A percentile compares a stretch with the other conserved stretches of the same genome.
Conservation (phyloP, 2,113 vertebrate species). For the Apodemus sylvaticus region DNA sequence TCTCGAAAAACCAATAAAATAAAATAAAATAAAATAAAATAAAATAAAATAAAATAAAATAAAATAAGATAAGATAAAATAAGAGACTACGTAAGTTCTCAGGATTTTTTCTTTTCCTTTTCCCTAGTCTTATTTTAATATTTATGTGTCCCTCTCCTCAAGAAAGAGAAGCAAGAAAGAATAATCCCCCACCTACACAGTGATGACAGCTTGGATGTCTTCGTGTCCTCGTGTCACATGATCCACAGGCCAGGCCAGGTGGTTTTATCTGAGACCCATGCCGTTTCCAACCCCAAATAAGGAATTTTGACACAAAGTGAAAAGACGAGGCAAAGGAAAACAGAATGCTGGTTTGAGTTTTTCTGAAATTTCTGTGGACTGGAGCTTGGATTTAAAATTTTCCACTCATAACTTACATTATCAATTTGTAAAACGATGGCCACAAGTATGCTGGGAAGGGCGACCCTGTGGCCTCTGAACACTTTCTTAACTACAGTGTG, state of each 20-base stretch:
- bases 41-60: too few species aligned
- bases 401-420: conserved; percentile 69
- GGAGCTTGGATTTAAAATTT: conserved; percentile 64
- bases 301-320: conserved; percentile 55
- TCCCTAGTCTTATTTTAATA: neutral
- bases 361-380: conserved; percentile 59
- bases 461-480: conserved; percentile 41
- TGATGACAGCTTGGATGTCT: neutral
- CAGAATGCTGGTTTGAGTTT: conserved; percentile 52
- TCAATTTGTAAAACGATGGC: conserved; percentile 64
- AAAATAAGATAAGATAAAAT: too few species aligned
- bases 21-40: too few species aligned
- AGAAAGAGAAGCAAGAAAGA: neutral
- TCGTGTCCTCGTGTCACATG: neutral
- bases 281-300: conserved; percentile 5
- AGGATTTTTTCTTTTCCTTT: neutral
- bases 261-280: neutral
- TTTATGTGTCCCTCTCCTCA: neutral
- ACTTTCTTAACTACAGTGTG: conserved; percentile 51
- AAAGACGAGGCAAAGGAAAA: conserved; percentile 17
- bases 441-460: conserved; percentile 52
- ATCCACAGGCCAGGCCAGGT: neutral
- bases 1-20: too few species aligned
- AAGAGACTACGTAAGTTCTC: neutral
- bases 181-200: neutral